Base-by-base conservation (phyloP, 2,113 vertebrate species). In the Sebastes fasciatus region DNA sequence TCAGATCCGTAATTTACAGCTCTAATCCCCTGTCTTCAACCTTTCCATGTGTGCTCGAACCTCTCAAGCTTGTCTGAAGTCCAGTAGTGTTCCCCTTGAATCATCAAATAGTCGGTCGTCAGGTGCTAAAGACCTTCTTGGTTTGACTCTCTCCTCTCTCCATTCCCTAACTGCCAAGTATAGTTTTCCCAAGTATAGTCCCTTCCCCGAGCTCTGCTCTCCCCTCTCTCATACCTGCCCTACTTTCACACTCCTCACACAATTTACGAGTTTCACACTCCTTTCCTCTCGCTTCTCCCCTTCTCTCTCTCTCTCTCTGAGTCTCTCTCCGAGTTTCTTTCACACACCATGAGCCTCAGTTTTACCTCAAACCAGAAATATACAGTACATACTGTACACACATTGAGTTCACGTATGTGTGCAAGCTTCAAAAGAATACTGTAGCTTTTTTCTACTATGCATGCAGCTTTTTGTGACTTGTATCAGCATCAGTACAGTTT, bases 101-200 rank as follows among this genome's bases (percentile, higher is more conserved):
- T 10, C n/a, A 67, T 49, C 40, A 34, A 49, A 43, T 8, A 55
- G 74, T 79, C 82, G 62, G 71, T 68, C 0, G 21, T 57, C 60
- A 69, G 64, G 46, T 72, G 52, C 48, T 61, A 55, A 77, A 76
- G 12, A 49, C 68, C 26, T 75, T 62, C 45, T 40, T 43, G 68
- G 11, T 74, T 46, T 54, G 62, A 63, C 49, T 51, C 40, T 62
- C 61, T 80, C 26, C 74, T 74, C 17, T 69, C 43, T 75, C 65
- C 73, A 34, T 72, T 77, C 73, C 57, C 57, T 42, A 62, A 80
- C 74, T 90, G 83, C 86, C 91, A 90, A 92, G 89, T 91, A 74
- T 81, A 89, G 85, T 89, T 93, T 92, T 91, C 85, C 86, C 83
- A 91, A 91, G 81, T 92, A 86, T 91, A 87, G 86, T 79, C 82